These are phyloP conservation scores for Cremastobaeus sp. DNA, from an alignment of 2,888 invertebrate genomes.

Conservation along the genomic window DNA sequence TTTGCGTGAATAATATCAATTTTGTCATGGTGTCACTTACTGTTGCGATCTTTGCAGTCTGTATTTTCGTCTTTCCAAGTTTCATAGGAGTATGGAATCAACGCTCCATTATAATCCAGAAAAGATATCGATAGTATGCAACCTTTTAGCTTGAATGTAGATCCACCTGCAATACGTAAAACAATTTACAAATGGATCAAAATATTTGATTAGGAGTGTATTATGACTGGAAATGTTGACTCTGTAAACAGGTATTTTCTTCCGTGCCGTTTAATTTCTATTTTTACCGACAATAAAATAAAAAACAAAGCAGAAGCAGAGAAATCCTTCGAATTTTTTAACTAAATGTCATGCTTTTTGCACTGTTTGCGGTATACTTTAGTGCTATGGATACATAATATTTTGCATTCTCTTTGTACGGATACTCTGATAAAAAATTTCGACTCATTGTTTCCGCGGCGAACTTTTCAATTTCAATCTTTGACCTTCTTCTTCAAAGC, in stretches of 20 bases:
- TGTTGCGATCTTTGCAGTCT: conserved; percentile 79
- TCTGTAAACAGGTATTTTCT: too few species aligned
- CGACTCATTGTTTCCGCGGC: conserved; percentile 25
- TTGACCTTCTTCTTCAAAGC: conserved; percentile 35
- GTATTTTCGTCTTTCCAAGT: conserved; percentile 94
- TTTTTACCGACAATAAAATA: too few species aligned
- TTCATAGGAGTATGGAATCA: conserved; percentile 94
- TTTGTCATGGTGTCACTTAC: conserved; percentile 64
- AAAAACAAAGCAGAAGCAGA: too few species aligned
- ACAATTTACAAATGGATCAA: not conserved
- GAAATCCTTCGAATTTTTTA: too few species aligned
- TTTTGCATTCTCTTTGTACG: conserved; percentile 26
- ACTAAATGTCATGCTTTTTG: too few species aligned
- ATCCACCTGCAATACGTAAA: conserved; percentile 85
- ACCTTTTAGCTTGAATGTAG: conserved; percentile 97
- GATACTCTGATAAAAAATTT: conserved; percentile 33
- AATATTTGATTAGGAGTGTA: not conserved
- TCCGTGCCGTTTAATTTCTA: too few species aligned
- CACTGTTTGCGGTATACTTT: conserved; percentile 1
- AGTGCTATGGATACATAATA: too few species aligned
- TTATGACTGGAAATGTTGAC: too few species aligned
- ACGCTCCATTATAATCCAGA: conserved; percentile 95
- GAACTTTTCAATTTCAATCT: conserved; percentile 49
- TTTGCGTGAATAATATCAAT: not conserved
- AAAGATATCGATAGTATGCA: conserved; percentile 96